Evolutionary conservation across 2,797 vertebrate species (phyloP), one percentile per base, ranked within the genome.

Genomic region (Craterocephalus amniculus): DNA sequence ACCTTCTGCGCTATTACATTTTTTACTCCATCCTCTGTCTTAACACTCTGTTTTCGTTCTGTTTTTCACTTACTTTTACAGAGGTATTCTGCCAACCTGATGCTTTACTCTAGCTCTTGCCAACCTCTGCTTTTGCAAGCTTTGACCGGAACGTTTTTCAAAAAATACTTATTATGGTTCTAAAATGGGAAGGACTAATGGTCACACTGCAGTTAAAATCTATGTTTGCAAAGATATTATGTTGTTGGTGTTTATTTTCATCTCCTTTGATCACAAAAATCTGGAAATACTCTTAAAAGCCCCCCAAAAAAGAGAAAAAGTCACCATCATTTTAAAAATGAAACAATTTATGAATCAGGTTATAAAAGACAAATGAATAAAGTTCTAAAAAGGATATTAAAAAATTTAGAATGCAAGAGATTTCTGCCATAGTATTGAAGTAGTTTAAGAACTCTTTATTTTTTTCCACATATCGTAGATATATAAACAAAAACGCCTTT

Each of bases 21-120:
- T 83, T 78, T 81, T 78, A 70, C 64, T 75, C 57, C 20, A 70
- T 72, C 61, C 70, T 67, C 70, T 80, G 76, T 68, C 79, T 79
- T 74, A 6, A 76, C 86, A 74, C 49, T 83, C 60, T 64, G 64
- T 55, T 26, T 36, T 57, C 34, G 65, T 60, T 22, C n/a, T 22
- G 56, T 66, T 61, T 67, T 31, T 57, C 29, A 61, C 75, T 73
- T 5, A 24, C 58, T 75, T 62, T 83, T 79, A 68, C 64, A 83
- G 22, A 70, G 83, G 85, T 81, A 52, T 5, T 2, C 6, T 52
- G 84, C 84, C 85, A 90, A 74, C 70, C 60, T 61, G 63, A 73
- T 51, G 74, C 70, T 80, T 64, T 70, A 58, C 59, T 74, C 60
- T 32, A 18, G 26, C 59, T 67, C 56, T 36, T 18, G 38, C 48